Evolutionary conservation across 2,888 invertebrate genomes (phyloP).

Genomic region (Spodoptera exigua): DNA sequence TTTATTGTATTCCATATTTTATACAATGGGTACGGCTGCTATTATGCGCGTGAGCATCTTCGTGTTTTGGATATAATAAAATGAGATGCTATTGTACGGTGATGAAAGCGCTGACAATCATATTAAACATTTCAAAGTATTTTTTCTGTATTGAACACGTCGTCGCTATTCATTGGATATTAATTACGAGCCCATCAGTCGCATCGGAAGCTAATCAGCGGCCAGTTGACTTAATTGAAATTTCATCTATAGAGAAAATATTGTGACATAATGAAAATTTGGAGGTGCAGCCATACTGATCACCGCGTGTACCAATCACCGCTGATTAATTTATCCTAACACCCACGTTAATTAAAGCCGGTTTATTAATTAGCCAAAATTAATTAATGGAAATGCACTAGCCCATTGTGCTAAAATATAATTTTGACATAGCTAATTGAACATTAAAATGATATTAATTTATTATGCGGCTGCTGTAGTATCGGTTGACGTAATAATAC

Average conservation of each 20-base stretch:
- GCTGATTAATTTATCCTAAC: conserved; percentile 82
- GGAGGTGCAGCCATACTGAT: conserved; percentile 40
- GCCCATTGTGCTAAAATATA: conserved; percentile 57
- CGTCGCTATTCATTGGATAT: not conserved
- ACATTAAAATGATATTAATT: conserved; percentile 56
- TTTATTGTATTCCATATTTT: conserved; percentile 6
- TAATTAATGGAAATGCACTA: conserved; percentile 81
- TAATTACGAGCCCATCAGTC: conserved; percentile 1
- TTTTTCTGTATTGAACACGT: not conserved
- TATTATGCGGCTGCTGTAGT: conserved; percentile 32
- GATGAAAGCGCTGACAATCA: conserved; percentile 14
- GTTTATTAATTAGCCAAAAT: conserved; percentile 82
- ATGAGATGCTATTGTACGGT: conserved; percentile 21
- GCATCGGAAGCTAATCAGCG: conserved; percentile 16
- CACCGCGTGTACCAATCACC: conserved; percentile 70
- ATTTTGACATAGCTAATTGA: conserved; percentile 60
- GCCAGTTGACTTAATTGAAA: conserved; percentile 38
- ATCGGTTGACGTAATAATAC: conserved; percentile 31
- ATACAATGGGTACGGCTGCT: conserved; percentile 1
- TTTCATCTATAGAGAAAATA: conserved; percentile 41
- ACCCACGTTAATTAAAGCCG: conserved; percentile 77
- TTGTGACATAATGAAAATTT: conserved; percentile 46
- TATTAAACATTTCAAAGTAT: conserved; percentile 8
- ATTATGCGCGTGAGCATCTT: conserved; percentile 26
- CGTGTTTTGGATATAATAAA: conserved; percentile 15